A percentile compares a stretch with the other conserved stretches of the same genome.
Conservation (phyloP, 2,797 vertebrate genomes). For the Tragelaphus oryx region DNA sequence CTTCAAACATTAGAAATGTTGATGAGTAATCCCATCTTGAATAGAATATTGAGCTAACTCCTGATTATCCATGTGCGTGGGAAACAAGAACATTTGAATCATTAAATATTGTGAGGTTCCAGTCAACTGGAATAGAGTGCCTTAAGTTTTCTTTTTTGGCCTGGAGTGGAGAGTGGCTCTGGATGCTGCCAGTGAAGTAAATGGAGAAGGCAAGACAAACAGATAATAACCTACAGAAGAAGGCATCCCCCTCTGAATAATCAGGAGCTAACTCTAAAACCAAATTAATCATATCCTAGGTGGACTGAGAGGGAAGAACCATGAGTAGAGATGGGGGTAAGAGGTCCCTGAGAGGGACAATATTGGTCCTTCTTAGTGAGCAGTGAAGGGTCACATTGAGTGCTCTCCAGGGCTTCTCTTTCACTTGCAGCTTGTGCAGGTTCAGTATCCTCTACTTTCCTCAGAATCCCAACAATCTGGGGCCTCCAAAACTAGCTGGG, state of each 20-base stretch:
- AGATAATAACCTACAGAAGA: neutral
- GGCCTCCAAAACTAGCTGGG: neutral
- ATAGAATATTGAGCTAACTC: neutral
- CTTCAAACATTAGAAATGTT: neutral
- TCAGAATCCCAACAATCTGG: neutral
- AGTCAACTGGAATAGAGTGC: neutral
- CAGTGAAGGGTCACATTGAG: neutral
- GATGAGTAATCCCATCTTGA: neutral
- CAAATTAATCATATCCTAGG: neutral
- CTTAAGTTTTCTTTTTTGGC: neutral
- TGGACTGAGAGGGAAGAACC: neutral
- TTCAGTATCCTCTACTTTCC: neutral
- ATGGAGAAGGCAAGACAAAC: neutral
- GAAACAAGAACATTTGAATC: neutral
- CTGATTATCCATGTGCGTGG: neutral
- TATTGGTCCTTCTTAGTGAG: neutral
- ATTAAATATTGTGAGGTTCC: neutral
- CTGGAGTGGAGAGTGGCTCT: neutral
- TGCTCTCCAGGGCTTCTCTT: neutral
- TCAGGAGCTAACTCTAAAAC: neutral
- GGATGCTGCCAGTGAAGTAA: neutral
- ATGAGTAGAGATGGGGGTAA: neutral
- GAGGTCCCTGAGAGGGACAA: neutral
- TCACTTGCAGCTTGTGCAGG: neutral
- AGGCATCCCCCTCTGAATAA: neutral